Evolutionary conservation across 2,888 invertebrate species (phyloP).

Genomic region (Andrena marginata): DNA sequence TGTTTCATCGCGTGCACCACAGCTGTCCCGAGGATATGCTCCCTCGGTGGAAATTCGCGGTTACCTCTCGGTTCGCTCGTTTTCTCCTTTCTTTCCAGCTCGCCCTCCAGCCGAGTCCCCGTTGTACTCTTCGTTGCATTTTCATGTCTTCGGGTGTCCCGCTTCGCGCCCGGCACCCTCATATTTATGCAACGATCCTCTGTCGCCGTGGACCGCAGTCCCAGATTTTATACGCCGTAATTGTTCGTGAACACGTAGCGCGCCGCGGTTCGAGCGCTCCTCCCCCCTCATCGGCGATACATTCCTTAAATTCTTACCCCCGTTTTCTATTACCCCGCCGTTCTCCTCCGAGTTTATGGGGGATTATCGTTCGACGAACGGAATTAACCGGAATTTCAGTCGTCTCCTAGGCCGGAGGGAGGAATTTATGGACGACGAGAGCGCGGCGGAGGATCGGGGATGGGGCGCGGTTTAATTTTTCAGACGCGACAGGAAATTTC

Average conservation of each 20-base stretch:
- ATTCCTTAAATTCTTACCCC: background rate
- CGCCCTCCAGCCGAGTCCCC: constrained; percentile 6
- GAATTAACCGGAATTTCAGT: constrained; percentile 1
- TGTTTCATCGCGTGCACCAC: background rate
- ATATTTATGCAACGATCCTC: constrained; percentile 60
- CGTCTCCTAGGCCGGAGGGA: background rate
- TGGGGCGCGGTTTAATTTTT: constrained; percentile 35
- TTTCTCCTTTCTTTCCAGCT: constrained; percentile 8
- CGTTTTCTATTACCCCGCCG: background rate
- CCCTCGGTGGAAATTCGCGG: constrained; percentile 44
- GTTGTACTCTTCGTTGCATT: constrained; percentile 59
- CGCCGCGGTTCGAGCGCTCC: constrained; percentile 12
- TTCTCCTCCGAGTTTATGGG: background rate
- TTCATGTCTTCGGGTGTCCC: constrained; percentile 51
- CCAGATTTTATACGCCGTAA: constrained; percentile 60
- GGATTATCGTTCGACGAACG: background rate
- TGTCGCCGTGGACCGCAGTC: constrained; percentile 49
- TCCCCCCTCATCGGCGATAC: background rate
- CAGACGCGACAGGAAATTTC: constrained; percentile 19
- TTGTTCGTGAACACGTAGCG: constrained; percentile 24
- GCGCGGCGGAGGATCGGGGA: background rate
- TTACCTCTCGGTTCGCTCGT: constrained; percentile 19
- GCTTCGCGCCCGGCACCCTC: constrained; percentile 43
- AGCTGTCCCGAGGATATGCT: background rate
- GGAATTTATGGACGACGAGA: constrained; percentile 13